Percentiles rank a stretch among this genome's conserved stretches.
phyloP scores from a whole-genome alignment of 2,888 invertebrate species.

The Stenoptilia bipunctidactyla region DNA sequence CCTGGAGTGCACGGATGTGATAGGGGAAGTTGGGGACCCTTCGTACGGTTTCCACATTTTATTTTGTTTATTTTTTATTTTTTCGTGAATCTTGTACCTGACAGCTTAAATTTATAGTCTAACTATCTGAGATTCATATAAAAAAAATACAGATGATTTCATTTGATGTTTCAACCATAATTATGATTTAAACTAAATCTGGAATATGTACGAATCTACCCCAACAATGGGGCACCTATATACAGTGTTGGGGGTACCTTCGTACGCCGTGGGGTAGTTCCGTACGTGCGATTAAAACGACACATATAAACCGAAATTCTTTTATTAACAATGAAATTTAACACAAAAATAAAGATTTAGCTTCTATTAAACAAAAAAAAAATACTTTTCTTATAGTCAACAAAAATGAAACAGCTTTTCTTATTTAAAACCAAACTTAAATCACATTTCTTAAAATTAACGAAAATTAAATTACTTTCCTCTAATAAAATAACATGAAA shows the following conservation, averaged over 20 bases:
- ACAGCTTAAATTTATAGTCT: slow-evolving; percentile 7
- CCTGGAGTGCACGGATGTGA: too few species aligned
- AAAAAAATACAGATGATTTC: slow-evolving; percentile 4
- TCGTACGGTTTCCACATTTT: slow-evolving; percentile 6
- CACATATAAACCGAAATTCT: too few species aligned
- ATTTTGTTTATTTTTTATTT: slow-evolving; percentile 6
- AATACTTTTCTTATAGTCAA: slow-evolving; percentile 4
- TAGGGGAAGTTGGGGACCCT: slow-evolving; percentile 1
- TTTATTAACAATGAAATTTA: neutral
- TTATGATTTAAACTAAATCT: slow-evolving; percentile 3
- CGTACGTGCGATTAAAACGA: too few species aligned
- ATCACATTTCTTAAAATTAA: slow-evolving; percentile 1
- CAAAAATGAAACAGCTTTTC: slow-evolving; percentile 3
- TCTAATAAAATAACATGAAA: slow-evolving; percentile 3
- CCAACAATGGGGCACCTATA: too few species aligned
- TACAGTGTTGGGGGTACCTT: too few species aligned
- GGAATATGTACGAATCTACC: slow-evolving; percentile 1
- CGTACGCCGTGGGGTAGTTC: too few species aligned
- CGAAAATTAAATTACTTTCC: slow-evolving; percentile 3
- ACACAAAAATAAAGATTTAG: neutral
- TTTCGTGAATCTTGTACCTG: slow-evolving; percentile 4
- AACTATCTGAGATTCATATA: slow-evolving; percentile 5
- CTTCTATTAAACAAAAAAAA: slow-evolving; percentile 3
- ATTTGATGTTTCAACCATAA: slow-evolving; percentile 7
- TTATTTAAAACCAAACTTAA: neutral